Evolutionary conservation across 2,888 invertebrate genomes (phyloP), one percentile per base, ranked within the genome.

Genomic region (Ashinkailepas kermadecensis): DNA sequence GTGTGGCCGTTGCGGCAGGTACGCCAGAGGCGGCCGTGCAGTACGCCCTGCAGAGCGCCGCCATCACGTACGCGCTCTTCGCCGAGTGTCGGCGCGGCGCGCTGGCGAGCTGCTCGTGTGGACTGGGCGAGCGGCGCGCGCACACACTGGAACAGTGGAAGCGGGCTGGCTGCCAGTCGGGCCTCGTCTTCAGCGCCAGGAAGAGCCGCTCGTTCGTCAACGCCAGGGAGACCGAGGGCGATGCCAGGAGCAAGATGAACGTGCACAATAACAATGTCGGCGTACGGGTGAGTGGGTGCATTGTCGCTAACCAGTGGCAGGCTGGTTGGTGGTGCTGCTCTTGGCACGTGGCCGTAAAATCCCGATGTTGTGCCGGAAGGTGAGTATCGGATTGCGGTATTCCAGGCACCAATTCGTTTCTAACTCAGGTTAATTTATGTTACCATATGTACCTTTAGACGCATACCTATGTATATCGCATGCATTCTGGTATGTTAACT

Each of bases 221-320:
- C 88, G 94, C 95, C 81, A 89, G 95, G 78, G 97, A 97, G 88
- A 90, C 95, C 84, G 94, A 94, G 87, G 92, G 93, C 0, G 96
- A 96, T 87, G 93, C 93, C n/a, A 90, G 97, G 82, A 94, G 95
- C 83, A 90, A 95, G 86, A 97, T 97, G 96, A 98, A 97, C 89
- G 90, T 96, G 83, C 98, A 98, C 89, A 98, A 98, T 88, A 98
- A 97, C 89, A 92, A 95, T 86, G 97, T 95, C 81, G 98, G 98
- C 80, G 90, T 98, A 88, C 96, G 95, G 94, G 97, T 97, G 88
- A 89, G 88, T 59, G 57, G 54, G 23, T 23, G 65, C 8, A 2
- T 1, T 9, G 10, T 11, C 23, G 65, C 8, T 4, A 64, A 64
- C 18, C 18, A 15, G 64, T 21, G 3, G 21, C 64, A 64, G 8